These are phyloP conservation scores for Xyrauchen texanus DNA, from an alignment of 2,113 vertebrate genomes.

Conservation along the genomic window DNA sequence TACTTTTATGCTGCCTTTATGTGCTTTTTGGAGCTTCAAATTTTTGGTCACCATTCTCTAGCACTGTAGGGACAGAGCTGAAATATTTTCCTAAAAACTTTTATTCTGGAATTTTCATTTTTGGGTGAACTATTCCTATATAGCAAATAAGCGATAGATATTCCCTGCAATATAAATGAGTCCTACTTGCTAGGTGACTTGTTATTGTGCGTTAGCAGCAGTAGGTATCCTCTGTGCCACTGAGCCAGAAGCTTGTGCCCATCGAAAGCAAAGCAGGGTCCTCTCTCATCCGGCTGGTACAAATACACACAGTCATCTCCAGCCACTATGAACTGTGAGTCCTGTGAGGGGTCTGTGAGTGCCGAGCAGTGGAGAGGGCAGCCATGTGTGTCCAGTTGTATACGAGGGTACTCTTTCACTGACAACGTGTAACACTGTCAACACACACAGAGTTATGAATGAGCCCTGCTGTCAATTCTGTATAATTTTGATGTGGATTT, in stretches of 20 bases:
- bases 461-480: not conserved
- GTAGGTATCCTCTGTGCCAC: slow-evolving; percentile 94
- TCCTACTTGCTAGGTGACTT: slow-evolving; percentile 78
- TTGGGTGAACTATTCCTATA: no score
- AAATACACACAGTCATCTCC: slow-evolving; percentile 97
- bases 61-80: no score
- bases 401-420: slow-evolving; percentile 86
- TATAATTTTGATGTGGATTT: not conserved
- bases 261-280: slow-evolving; percentile 96
- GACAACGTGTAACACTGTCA: slow-evolving; percentile 89
- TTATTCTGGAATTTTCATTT: no score
- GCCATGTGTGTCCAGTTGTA: slow-evolving; percentile 90
- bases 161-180: not conserved
- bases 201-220: slow-evolving; percentile 72
- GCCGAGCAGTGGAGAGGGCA: slow-evolving; percentile 90
- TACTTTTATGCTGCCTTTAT: no score
- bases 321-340: slow-evolving; percentile 96
- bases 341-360: slow-evolving; percentile 92
- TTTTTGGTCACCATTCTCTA: no score
- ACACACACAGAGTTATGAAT: slow-evolving; percentile 16
- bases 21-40: no score
- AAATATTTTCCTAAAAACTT: no score
- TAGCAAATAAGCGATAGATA: no score
- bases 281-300: slow-evolving; percentile 94
- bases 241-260: slow-evolving; percentile 91